Evolutionary conservation across 2,888 invertebrate genomes (phyloP).

Genomic region (Lacanobia wlatinum): DNA sequence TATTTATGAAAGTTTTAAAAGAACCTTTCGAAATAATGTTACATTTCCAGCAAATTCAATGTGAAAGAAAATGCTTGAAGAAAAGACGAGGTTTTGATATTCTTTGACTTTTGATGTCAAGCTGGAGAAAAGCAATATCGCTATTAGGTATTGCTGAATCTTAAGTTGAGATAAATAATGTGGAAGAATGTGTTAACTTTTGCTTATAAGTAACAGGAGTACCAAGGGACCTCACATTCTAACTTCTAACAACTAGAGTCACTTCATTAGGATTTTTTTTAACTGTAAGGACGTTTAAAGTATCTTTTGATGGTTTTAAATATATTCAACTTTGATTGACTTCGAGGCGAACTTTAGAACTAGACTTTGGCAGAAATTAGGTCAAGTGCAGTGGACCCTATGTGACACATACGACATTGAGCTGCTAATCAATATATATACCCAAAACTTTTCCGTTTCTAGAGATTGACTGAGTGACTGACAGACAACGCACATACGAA

Average conservation of each 20-base stretch:
- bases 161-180: background rate
- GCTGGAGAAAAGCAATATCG: background rate
- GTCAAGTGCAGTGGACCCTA: background rate
- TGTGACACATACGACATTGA: background rate
- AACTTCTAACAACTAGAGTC: too few species aligned
- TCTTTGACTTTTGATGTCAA: background rate
- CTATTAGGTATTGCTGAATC: background rate
- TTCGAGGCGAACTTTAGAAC: background rate
- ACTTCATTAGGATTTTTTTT: too few species aligned
- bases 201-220: too few species aligned
- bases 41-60: conserved; percentile 13
- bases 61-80: background rate
- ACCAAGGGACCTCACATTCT: too few species aligned
- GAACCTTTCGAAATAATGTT: conserved; percentile 21
- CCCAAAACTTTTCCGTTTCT: too few species aligned
- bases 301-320: too few species aligned
- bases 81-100: background rate
- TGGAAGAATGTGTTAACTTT: background rate
- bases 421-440: too few species aligned
- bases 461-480: too few species aligned
- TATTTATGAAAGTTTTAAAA: conserved; percentile 47
- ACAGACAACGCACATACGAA: too few species aligned
- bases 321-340: too few species aligned
- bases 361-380: background rate
- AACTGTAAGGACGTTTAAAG: too few species aligned